phyloP scores from a whole-genome alignment of 2,797 vertebrate species.

The Heteromormyrus szaboi region DNA sequence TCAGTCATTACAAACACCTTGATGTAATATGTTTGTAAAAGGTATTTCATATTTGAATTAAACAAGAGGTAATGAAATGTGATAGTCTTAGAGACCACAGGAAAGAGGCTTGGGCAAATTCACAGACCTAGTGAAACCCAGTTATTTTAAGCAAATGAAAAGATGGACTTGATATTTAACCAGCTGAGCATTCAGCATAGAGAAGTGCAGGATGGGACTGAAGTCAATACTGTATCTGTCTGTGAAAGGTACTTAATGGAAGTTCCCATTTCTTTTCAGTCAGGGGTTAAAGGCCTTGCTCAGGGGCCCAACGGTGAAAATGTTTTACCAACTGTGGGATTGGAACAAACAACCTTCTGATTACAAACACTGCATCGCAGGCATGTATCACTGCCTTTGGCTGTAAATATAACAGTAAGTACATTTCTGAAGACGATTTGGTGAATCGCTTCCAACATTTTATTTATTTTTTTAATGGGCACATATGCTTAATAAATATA shows the following conservation, averaged over 20 bases:
- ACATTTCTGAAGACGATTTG: neutral
- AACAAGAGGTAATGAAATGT: neutral
- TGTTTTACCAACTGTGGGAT: neutral
- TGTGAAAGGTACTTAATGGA: neutral
- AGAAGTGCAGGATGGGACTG: neutral
- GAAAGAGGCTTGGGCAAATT: neutral
- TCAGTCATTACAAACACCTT: neutral
- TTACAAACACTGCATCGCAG: neutral
- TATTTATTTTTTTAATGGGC: neutral
- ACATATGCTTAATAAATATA: neutral
- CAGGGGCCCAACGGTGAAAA: neutral
- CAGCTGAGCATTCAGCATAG: neutral
- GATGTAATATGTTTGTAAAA: neutral
- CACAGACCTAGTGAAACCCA: neutral
- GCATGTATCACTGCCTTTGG: neutral
- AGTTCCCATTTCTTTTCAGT: neutral
- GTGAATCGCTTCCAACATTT: neutral
- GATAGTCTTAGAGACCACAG: neutral
- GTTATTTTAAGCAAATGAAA: neutral
- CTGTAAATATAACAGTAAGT: neutral
- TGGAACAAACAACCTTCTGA: neutral
- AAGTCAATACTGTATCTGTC: neutral
- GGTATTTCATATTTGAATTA: neutral
- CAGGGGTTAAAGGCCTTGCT: neutral
- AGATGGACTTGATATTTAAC: neutral